phyloP scores from a whole-genome alignment of 2,113 vertebrate genomes.

The Carlito syrichta region DNA sequence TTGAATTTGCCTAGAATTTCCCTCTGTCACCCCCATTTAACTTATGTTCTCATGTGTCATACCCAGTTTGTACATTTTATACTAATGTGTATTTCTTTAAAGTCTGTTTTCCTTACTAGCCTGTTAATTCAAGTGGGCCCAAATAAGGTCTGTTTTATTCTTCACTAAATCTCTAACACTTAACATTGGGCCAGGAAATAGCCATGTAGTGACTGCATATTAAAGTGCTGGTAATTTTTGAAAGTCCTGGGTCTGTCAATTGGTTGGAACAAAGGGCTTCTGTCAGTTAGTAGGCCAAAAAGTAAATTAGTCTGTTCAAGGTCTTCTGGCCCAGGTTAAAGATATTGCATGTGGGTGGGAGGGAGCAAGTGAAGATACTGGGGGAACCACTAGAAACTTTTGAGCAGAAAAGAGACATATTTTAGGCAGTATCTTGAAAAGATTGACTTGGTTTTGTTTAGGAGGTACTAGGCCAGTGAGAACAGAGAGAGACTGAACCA shows the following conservation, averaged over 20 bases:
- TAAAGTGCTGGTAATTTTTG: not conserved
- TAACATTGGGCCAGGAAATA: not conserved
- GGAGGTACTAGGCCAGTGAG: not conserved
- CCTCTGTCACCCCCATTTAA: not conserved
- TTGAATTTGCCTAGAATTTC: not conserved
- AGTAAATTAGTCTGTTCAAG: not conserved
- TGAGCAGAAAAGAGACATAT: not conserved
- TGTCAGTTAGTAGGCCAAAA: not conserved
- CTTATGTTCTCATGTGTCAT: not conserved
- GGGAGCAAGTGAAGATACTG: not conserved
- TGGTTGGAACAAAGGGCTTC: not conserved
- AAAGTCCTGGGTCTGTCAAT: not conserved
- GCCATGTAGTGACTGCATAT: not conserved
- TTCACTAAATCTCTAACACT: not conserved
- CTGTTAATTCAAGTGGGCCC: not conserved
- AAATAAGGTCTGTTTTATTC: not conserved
- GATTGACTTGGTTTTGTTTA: not conserved
- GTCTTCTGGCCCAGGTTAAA: not conserved
- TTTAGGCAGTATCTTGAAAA: not conserved
- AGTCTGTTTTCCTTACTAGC: not conserved
- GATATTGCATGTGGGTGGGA: not conserved
- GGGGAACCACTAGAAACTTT: not conserved
- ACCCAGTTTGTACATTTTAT: not conserved
- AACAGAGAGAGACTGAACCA: not conserved
- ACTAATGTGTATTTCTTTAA: not conserved